A percentile compares a stretch with the other conserved stretches of the same genome.
Evolutionary conservation across 2,113 vertebrate genomes (phyloP).

Genomic region (Hypanus sabinus): DNA sequence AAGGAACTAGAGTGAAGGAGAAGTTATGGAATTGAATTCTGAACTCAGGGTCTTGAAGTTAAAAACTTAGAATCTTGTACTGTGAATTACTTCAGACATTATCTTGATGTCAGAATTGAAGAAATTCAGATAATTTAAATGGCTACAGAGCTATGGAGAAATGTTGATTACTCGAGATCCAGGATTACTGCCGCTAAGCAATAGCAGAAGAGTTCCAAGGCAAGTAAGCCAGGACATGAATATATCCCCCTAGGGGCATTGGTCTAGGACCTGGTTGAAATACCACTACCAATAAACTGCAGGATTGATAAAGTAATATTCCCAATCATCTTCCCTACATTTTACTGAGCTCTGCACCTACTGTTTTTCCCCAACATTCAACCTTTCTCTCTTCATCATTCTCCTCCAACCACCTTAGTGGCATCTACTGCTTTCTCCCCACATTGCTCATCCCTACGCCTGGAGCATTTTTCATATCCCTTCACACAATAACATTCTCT

Average conservation of each 20-base stretch:
- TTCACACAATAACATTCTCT: not conserved
- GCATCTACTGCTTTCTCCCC: not conserved
- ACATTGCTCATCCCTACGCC: not conserved
- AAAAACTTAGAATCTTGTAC: too few relatives aligned
- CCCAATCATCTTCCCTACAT: not conserved
- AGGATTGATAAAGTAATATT: not conserved
- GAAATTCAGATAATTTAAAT: too few relatives aligned
- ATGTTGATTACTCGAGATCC: not conserved
- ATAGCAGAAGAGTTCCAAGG: not conserved
- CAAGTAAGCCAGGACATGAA: not conserved
- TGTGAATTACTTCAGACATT: too few relatives aligned
- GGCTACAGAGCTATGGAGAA: too few relatives aligned
- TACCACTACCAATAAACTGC: not conserved
- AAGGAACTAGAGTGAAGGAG: too few relatives aligned
- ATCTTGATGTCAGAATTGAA: too few relatives aligned
- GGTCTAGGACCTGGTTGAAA: not conserved
- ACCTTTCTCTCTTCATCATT: not conserved
- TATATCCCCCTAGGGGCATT: not conserved
- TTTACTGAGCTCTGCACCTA: not conserved
- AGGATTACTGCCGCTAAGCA: not conserved
- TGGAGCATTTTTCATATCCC: not conserved
- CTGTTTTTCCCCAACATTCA: not conserved
- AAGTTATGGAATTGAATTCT: too few relatives aligned
- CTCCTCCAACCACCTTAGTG: not conserved
- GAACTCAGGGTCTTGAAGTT: too few relatives aligned